Conservation (phyloP, 2,888 invertebrate genomes). For the Cepaea hortensis region DNA sequence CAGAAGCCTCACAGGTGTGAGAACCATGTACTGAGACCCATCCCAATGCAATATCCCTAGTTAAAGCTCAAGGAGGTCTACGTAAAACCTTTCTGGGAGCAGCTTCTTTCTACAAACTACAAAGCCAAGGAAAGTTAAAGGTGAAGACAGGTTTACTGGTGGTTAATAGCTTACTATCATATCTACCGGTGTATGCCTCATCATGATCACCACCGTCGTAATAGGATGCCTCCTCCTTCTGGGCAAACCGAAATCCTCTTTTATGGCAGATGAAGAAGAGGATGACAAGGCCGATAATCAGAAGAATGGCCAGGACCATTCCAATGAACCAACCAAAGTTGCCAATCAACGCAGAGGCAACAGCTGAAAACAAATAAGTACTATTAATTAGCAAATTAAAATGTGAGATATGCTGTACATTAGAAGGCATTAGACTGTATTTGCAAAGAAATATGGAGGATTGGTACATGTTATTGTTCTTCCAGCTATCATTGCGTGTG, state of each 20-base stretch:
- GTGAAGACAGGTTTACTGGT: constrained; percentile 15
- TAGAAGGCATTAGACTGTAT: too few relatives aligned
- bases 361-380: constrained; percentile 56
- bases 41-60: neutral
- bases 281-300: constrained; percentile 70
- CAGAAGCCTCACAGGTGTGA: neutral
- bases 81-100: neutral
- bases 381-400: neutral
- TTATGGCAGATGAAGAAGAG: constrained; percentile 62
- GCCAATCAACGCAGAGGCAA: constrained; percentile 66
- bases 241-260: constrained; percentile 49
- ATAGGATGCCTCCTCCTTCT: constrained; percentile 12
- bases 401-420: neutral
- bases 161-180: constrained; percentile 53
- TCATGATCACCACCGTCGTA: constrained; percentile 43
- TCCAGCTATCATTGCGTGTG: too few relatives aligned
- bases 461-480: too few relatives aligned
- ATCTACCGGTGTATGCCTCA: constrained; percentile 52
- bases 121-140: constrained; percentile 29
- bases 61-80: neutral
- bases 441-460: too few relatives aligned
- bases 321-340: constrained; percentile 77
- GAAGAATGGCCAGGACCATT: constrained; percentile 71
- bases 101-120: neutral
- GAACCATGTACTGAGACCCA: neutral